A percentile compares a stretch with the other conserved stretches of the same genome.
phyloP scores from a whole-genome alignment of 2,113 vertebrate species.

The Sphyrna mokarran region DNA sequence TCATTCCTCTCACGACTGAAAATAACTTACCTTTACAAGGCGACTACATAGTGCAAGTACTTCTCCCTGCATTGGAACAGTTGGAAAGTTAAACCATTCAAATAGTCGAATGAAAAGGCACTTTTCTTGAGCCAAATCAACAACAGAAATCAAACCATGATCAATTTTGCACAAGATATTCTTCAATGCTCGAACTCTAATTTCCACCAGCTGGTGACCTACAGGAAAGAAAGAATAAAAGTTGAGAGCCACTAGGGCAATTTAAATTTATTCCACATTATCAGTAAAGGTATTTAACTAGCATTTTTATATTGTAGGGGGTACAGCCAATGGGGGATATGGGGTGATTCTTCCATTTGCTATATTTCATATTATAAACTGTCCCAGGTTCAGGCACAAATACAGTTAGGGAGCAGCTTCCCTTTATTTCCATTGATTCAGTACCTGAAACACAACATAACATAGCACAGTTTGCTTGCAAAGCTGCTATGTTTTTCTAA shows the following conservation, averaged over 20 bases:
- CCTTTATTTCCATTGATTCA: background rate
- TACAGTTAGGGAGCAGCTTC: background rate
- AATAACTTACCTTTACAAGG: constrained; percentile 69
- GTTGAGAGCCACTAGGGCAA: background rate
- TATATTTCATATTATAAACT: background rate
- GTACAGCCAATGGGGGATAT: background rate
- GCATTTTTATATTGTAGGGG: background rate
- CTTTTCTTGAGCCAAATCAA: constrained; percentile 73
- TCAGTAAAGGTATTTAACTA: background rate
- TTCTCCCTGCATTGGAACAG: constrained; percentile 74
- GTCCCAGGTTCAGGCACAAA: background rate
- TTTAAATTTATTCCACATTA: background rate
- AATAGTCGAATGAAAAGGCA: constrained; percentile 70
- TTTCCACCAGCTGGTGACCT: constrained; percentile 84
- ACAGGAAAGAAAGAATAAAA: constrained; percentile 25
- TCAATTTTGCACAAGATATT: constrained; percentile 76
- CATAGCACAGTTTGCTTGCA: too few relatives aligned
- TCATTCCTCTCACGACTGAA: background rate
- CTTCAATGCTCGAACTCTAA: constrained; percentile 77
- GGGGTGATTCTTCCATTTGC: background rate
- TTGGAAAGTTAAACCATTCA: constrained; percentile 89
- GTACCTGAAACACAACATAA: background rate
- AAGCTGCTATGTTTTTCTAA: too few relatives aligned
- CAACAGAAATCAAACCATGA: constrained; percentile 62
- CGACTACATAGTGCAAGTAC: constrained; percentile 64